Evolutionary conservation across 2,113 vertebrate genomes (phyloP).

Genomic region (Alectura lathami): DNA sequence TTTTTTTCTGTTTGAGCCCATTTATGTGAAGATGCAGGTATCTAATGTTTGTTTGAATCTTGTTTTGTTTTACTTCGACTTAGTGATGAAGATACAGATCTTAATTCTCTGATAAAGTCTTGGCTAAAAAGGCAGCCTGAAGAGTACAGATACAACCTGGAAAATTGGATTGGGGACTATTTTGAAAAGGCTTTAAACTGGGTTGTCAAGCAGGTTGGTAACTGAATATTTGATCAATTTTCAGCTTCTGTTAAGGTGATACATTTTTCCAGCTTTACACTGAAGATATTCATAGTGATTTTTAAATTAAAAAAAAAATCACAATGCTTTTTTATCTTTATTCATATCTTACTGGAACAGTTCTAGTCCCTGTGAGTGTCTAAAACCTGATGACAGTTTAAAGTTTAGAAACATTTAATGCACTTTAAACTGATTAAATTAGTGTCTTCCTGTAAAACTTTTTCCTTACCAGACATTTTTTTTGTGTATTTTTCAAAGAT

Average conservation of each 20-base stretch:
- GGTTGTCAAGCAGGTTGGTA: constrained; percentile 91
- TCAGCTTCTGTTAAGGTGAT: not conserved
- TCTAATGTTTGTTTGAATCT: not conserved
- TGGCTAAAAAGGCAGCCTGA: constrained; percentile 90
- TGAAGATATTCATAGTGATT: not conserved
- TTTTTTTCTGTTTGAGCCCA: not conserved
- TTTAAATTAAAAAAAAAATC: not conserved
- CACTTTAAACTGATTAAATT: not conserved
- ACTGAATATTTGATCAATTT: not conserved
- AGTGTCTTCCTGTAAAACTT: not conserved
- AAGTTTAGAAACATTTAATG: not conserved
- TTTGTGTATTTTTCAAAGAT: not conserved
- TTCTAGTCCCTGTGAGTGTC: not conserved
- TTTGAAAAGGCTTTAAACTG: constrained; percentile 91
- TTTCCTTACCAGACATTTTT: not conserved
- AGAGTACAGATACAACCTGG: constrained; percentile 82
- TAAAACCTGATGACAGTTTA: not conserved
- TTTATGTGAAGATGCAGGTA: not conserved
- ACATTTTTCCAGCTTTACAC: not conserved
- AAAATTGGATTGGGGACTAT: constrained; percentile 92
- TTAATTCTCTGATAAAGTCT: constrained; percentile 89
- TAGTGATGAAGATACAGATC: constrained; percentile 96
- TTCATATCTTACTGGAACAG: not conserved
- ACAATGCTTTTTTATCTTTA: not conserved
- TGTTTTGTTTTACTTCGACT: not conserved